phyloP scores from a whole-genome alignment of 2,113 vertebrate species.

The Psammodynastes pulverulentus region DNA sequence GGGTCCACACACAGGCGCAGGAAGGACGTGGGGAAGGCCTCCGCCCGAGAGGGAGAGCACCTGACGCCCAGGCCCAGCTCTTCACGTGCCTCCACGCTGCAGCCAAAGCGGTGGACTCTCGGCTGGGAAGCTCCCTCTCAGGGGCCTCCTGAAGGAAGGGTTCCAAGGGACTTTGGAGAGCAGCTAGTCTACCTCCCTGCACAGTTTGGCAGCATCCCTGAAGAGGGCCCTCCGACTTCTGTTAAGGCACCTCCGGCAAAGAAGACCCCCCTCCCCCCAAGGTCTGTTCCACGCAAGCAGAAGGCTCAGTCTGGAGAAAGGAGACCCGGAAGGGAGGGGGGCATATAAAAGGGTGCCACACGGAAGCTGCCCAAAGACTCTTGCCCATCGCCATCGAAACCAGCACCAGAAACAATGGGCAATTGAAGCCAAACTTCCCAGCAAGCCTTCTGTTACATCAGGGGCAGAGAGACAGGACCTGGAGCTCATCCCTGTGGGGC shows the following conservation, averaged over 20 bases:
- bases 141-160: background rate
- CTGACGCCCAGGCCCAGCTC: background rate
- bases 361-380: too few species aligned
- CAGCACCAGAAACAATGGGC: background rate
- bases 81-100: background rate
- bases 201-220: background rate
- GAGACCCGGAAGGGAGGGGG: background rate
- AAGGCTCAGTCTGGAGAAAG: background rate
- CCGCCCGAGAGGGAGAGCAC: background rate
- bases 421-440: too few species aligned
- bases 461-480: too few species aligned
- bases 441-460: too few species aligned
- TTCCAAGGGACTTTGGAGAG: background rate
- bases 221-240: background rate
- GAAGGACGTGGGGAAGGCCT: too few species aligned
- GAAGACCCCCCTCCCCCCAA: background rate
- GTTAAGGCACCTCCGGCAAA: background rate
- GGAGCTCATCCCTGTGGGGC: too few species aligned
- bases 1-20: background rate
- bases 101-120: background rate
- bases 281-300: background rate
- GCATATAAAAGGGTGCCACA: background rate
- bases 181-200: background rate
- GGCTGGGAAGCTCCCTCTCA: background rate
- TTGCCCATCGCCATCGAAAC: background rate